Evolutionary conservation across 64 coral and sea anemone species (phyloP).

Genomic region (Montipora sp.): DNA sequence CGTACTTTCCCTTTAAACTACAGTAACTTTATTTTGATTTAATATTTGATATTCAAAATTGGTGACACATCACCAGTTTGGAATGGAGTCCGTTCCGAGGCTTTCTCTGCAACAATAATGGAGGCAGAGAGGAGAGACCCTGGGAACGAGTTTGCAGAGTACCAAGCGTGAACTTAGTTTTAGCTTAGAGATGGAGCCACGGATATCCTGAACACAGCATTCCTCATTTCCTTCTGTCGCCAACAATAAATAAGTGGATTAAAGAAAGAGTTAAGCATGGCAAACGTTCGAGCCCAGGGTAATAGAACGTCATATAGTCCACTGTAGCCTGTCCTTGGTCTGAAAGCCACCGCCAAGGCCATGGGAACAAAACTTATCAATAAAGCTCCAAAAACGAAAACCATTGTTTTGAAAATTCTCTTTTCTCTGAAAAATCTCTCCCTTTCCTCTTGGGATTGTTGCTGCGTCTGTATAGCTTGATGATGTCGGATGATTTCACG

Average conservation of each 20-base stretch:
- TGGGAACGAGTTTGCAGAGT: neutral
- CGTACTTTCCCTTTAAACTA: too few relatives aligned
- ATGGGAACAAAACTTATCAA: neutral
- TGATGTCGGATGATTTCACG: slow-evolving; percentile 10
- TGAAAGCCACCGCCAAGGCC: neutral
- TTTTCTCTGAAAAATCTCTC: slow-evolving; percentile 2
- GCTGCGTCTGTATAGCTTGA: neutral
- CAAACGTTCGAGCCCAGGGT: slow-evolving; percentile 3
- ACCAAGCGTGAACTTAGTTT: neutral
- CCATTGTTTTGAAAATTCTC: neutral
- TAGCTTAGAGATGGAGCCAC: neutral
- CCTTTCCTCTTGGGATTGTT: neutral
- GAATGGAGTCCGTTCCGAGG: too few relatives aligned
- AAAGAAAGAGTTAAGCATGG: slow-evolving; percentile 7
- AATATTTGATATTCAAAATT: too few relatives aligned
- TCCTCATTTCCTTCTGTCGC: neutral
- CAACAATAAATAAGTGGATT: slow-evolving; percentile 36
- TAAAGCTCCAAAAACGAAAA: neutral
- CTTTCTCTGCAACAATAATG: too few relatives aligned
- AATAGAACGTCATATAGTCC: neutral
- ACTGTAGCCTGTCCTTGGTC: neutral
- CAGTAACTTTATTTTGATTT: too few relatives aligned
- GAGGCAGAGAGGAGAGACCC: neutral
- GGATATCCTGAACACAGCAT: neutral
- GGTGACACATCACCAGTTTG: too few relatives aligned